phyloP scores from a whole-genome alignment of 2,113 vertebrate species.

The Melanerpes aurifrons region DNA sequence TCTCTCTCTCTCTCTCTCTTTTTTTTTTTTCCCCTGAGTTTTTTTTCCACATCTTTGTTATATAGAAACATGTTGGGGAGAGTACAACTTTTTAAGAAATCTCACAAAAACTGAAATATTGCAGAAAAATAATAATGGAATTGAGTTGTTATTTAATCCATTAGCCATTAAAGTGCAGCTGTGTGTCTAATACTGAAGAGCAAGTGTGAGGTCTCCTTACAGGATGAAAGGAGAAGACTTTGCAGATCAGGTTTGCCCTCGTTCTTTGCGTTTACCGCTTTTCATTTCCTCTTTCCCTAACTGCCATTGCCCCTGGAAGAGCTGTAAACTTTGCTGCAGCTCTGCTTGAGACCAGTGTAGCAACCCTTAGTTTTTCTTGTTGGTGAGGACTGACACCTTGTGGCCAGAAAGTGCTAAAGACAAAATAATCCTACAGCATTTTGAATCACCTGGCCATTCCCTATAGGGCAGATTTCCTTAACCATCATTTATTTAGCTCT shows the following conservation, averaged over 20 bases:
- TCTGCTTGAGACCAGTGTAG: neutral
- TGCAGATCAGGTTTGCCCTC: neutral
- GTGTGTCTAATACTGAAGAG: neutral
- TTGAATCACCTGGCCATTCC: neutral
- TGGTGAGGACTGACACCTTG: conserved; percentile 60
- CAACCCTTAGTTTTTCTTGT: neutral
- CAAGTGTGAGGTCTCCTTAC: neutral
- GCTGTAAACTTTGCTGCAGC: neutral
- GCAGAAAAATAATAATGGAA: neutral
- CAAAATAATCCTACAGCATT: neutral
- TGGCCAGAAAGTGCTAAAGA: conserved; percentile 28
- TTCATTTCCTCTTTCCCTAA: neutral
- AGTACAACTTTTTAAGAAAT: neutral
- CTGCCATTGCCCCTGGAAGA: neutral
- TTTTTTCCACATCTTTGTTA: neutral
- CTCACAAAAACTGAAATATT: neutral
- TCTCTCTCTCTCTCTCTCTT: neutral
- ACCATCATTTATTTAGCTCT: neutral
- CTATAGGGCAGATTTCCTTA: neutral
- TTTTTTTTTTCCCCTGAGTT: neutral
- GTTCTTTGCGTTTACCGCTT: neutral
- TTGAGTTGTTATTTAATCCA: neutral
- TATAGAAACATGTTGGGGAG: neutral
- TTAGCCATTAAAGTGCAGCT: neutral
- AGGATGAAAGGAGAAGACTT: neutral